Percentiles rank a stretch among this genome's conserved stretches.
These are phyloP conservation scores for Hydractinia symbiolongicarpus DNA, from an alignment of 30 jellyfish, hydroid and myxozoan genomes.

Conservation along the genomic window DNA sequence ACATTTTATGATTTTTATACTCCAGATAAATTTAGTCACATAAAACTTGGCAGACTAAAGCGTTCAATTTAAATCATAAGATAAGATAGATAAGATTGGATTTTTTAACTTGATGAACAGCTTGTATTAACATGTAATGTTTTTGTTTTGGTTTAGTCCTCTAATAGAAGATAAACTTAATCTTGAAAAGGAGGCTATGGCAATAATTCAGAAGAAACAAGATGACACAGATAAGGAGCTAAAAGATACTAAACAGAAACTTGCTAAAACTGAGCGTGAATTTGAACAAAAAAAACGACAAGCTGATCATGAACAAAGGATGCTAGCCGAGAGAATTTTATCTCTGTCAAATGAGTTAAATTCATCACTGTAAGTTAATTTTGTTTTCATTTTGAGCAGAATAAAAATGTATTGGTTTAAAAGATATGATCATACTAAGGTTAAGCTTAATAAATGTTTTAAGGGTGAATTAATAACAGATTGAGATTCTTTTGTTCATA, in stretches of 20 bases:
- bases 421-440: too few species aligned
- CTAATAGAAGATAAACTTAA: slow-evolving; percentile 59
- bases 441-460: too few species aligned
- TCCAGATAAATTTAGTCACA: too few species aligned
- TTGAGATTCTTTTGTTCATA: too few species aligned
- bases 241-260: slow-evolving; percentile 38
- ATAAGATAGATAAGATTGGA: too few species aligned
- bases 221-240: slow-evolving; percentile 47
- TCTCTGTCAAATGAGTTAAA: slow-evolving; percentile 15
- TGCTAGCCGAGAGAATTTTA: background rate
- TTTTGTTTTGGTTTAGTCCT: slow-evolving; percentile 45
- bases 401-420: too few species aligned
- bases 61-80: too few species aligned
- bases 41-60: too few species aligned
- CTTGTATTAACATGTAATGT: background rate
- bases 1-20: too few species aligned
- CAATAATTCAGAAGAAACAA: slow-evolving; percentile 46
- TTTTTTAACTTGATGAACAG: background rate
- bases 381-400: background rate
- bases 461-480: too few species aligned
- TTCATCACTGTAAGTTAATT: background rate
- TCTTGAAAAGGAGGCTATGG: slow-evolving; percentile 52
- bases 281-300: background rate
- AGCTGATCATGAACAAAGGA: slow-evolving; percentile 16
- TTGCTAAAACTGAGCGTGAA: slow-evolving; percentile 24